phyloP scores from a whole-genome alignment of 37 sponge, comb jelly and placozoan genomes.

The Theonella swinhoei region DNA sequence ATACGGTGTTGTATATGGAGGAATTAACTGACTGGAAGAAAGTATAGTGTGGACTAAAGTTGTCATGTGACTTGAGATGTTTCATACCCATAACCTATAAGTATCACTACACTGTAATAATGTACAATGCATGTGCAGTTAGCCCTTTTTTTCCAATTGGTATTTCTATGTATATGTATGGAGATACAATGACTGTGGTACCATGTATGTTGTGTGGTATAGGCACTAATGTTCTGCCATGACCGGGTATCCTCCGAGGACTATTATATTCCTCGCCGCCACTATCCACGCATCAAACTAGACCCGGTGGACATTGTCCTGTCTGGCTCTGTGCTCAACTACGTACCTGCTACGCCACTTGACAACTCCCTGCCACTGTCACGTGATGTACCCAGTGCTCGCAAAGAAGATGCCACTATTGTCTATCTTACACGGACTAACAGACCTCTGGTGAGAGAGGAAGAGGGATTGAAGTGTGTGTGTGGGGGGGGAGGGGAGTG shows the following conservation, averaged over 20 bases:
- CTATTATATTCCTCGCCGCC: constrained; percentile 52
- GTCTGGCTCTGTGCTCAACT: constrained; percentile 35
- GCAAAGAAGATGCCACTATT: constrained; percentile 68
- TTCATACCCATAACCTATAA: too few species aligned
- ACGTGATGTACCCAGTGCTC: constrained; percentile 53
- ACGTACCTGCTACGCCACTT: background rate
- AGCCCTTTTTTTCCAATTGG: too few species aligned
- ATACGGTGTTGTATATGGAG: background rate
- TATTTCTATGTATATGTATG: too few species aligned
- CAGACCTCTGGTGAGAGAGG: constrained; percentile 65
- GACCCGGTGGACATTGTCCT: constrained; percentile 63
- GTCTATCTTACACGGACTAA: constrained; percentile 62
- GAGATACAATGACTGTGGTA: too few species aligned
- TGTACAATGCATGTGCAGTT: too few species aligned
- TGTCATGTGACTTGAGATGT: too few species aligned
- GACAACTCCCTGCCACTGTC: constrained; percentile 14
- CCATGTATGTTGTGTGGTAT: too few species aligned
- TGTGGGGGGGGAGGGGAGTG: too few species aligned
- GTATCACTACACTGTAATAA: too few species aligned
- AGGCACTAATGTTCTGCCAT: constrained; percentile 81
- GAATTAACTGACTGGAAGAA: too few species aligned
- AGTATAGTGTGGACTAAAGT: too few species aligned
- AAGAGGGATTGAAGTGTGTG: background rate
- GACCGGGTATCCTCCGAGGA: constrained; percentile 79
- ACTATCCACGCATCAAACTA: constrained; percentile 34